phyloP scores from a whole-genome alignment of 2,113 vertebrate genomes.

The Limnothrissa miodon region DNA sequence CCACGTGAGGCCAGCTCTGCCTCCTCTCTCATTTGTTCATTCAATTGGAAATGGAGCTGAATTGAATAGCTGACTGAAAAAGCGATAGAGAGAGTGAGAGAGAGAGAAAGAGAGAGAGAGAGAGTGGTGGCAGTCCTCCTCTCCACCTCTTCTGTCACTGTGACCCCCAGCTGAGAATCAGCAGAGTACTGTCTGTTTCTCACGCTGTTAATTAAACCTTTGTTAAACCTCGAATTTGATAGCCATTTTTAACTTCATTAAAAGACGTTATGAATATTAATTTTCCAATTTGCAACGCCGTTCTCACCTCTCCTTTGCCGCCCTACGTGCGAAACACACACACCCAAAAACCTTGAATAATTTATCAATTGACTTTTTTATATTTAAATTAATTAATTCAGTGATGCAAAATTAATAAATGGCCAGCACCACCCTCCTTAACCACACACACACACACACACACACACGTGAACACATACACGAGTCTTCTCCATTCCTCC shows the following conservation, averaged over 20 bases:
- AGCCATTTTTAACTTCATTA: slow-evolving; percentile 73
- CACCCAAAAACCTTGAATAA: slow-evolving; percentile 80
- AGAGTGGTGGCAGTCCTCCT: background rate
- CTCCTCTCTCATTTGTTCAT: background rate
- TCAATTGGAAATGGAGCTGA: slow-evolving; percentile 17
- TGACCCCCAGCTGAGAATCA: slow-evolving; percentile 30
- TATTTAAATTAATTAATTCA: slow-evolving; percentile 88
- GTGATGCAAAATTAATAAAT: slow-evolving; percentile 86
- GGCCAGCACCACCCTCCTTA: slow-evolving; percentile 53
- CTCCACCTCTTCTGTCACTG: background rate
- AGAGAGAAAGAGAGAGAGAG: too few species aligned
- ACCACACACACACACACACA: slow-evolving; percentile 26
- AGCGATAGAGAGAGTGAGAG: too few species aligned
- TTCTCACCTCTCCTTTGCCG: slow-evolving; percentile 66
- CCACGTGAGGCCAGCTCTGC: background rate
- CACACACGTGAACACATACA: background rate
- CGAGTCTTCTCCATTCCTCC: slow-evolving; percentile 41
- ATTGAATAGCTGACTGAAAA: background rate
- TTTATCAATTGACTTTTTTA: slow-evolving; percentile 89
- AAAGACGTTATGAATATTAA: slow-evolving; percentile 93
- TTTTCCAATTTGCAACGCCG: slow-evolving; percentile 74
- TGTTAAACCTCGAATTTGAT: slow-evolving; percentile 63
- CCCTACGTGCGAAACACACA: slow-evolving; percentile 54
- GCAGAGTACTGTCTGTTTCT: slow-evolving; percentile 49
- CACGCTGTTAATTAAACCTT: slow-evolving; percentile 59